phyloP scores from a whole-genome alignment of 2,113 vertebrate genomes.

The Nothobranchius furzeri region DNA sequence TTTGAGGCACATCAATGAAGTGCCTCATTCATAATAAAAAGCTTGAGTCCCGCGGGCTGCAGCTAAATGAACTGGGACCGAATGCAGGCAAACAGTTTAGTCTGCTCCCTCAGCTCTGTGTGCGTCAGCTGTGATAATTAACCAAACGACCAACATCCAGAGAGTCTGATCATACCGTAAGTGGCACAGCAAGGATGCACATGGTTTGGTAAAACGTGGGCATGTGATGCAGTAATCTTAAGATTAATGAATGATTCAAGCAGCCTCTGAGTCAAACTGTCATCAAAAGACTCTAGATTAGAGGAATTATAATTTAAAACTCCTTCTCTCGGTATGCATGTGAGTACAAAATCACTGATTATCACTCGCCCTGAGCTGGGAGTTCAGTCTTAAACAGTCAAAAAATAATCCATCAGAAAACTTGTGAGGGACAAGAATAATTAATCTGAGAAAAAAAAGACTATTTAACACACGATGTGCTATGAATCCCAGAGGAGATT shows the following conservation, averaged over 20 bases:
- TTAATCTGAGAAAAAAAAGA: slow-evolving; percentile 39
- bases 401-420: slow-evolving; percentile 19
- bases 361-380: slow-evolving; percentile 14
- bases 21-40: slow-evolving; percentile 71
- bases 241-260: slow-evolving; percentile 15
- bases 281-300: background rate
- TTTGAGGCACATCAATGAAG: slow-evolving; percentile 64
- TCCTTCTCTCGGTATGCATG: background rate
- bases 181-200: slow-evolving; percentile 7
- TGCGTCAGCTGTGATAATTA: slow-evolving; percentile 52
- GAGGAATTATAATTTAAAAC: background rate
- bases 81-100: slow-evolving; percentile 71
- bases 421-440: slow-evolving; percentile 39
- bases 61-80: slow-evolving; percentile 68
- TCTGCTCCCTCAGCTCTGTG: slow-evolving; percentile 55
- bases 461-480: slow-evolving; percentile 12
- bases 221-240: slow-evolving; percentile 6
- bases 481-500: slow-evolving; percentile 42
- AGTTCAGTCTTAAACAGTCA: background rate
- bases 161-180: slow-evolving; percentile 11
- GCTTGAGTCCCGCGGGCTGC: slow-evolving; percentile 49
- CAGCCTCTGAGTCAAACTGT: slow-evolving; percentile 2
- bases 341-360: slow-evolving; percentile 24
- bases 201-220: background rate
- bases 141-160: slow-evolving; percentile 30